Percentiles rank a stretch among this genome's conserved stretches.
Conservation (phyloP, 2,797 vertebrate genomes). For the Ispidina lecontei region DNA sequence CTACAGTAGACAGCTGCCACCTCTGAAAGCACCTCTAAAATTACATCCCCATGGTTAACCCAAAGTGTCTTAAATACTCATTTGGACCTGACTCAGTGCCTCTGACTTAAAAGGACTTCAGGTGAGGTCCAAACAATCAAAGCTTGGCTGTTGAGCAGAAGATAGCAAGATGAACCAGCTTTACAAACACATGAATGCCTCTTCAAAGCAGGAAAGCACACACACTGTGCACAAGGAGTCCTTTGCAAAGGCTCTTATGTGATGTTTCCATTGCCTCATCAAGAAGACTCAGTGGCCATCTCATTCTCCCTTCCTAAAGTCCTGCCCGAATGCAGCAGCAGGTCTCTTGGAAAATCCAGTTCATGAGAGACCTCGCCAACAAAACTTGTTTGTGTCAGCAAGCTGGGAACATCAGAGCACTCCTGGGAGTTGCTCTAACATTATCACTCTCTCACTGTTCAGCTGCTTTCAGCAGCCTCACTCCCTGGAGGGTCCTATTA, state of each 20-base stretch:
- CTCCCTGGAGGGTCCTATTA: background rate
- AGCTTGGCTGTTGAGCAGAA: background rate
- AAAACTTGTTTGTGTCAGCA: constrained; percentile 2
- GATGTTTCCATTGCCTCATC: background rate
- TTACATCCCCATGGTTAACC: background rate
- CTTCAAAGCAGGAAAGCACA: background rate
- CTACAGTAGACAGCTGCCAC: background rate
- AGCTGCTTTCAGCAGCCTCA: background rate
- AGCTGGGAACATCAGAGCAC: background rate
- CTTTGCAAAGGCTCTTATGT: background rate
- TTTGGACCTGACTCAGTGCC: background rate
- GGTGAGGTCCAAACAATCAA: background rate
- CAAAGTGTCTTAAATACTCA: background rate
- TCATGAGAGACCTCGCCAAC: background rate
- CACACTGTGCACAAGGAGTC: background rate
- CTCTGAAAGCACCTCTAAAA: background rate
- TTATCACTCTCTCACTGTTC: background rate
- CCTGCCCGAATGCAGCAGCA: background rate
- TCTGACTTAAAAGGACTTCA: background rate
- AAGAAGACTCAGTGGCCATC: background rate
- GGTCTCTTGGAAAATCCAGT: background rate
- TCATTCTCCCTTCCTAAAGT: background rate
- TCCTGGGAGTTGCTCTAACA: background rate
- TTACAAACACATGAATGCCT: background rate
- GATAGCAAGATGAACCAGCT: background rate